Percentiles rank a stretch among this genome's conserved stretches.
Evolutionary conservation across 2,113 vertebrate species (phyloP).

Genomic region (Pelecanoides urinatrix): DNA sequence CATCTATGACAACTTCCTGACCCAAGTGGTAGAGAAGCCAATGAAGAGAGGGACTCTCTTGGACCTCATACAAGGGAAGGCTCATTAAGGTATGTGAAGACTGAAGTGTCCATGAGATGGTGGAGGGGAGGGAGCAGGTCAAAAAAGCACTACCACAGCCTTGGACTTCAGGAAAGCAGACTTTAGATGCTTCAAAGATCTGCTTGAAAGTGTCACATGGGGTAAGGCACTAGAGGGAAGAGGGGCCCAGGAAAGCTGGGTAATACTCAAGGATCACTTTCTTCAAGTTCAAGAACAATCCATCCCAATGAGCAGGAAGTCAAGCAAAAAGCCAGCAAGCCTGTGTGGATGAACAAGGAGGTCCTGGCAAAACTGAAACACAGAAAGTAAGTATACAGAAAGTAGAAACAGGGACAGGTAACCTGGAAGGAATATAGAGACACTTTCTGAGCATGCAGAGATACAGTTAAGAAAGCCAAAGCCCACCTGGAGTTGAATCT

Average conservation of each 20-base stretch:
- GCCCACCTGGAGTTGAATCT: not conserved
- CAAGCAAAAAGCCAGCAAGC: not conserved
- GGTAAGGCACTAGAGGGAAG: not conserved
- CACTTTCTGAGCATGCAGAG: not conserved
- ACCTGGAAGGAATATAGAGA: not conserved
- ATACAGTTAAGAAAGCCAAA: not conserved
- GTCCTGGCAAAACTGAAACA: not conserved
- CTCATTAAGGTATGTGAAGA: not conserved
- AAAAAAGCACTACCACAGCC: not conserved
- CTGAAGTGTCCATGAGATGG: not conserved
- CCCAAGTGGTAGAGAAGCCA: not conserved
- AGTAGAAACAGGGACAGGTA: not conserved
- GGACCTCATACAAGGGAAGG: not conserved
- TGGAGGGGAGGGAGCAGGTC: not conserved
- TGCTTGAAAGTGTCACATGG: not conserved
- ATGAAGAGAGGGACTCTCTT: not conserved
- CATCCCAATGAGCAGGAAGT: not conserved
- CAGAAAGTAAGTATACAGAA: not conserved
- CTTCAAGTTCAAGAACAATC: not conserved
- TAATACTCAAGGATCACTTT: not conserved
- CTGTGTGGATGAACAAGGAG: not conserved
- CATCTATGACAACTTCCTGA: not conserved
- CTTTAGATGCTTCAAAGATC: not conserved
- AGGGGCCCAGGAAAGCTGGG: fast-evolving
- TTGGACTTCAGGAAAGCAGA: not conserved